Evolutionary conservation across 2,113 vertebrate genomes (phyloP).

Genomic region (Cettia cetti): DNA sequence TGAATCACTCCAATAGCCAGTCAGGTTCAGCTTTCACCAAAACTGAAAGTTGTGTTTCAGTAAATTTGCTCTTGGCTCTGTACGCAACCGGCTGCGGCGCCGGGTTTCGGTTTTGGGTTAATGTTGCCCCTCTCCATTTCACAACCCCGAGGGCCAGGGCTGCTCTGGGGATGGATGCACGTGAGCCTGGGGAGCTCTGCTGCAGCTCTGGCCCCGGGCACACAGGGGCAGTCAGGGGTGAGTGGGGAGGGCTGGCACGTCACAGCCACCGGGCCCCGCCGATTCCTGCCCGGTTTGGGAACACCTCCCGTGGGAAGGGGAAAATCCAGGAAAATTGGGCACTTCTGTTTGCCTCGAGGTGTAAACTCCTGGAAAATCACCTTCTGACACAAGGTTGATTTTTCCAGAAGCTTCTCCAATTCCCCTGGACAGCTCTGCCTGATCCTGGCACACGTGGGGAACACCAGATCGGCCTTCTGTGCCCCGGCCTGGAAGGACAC

Average conservation of each 20-base stretch:
- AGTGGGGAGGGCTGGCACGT: fast-evolving
- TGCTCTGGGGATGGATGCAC: not conserved
- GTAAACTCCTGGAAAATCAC: not conserved
- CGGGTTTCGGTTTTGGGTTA: conserved; percentile 1
- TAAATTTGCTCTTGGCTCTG: not conserved
- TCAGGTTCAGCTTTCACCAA: conserved; percentile 45
- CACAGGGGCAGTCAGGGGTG: fast-evolving
- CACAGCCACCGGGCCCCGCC: fast-evolving
- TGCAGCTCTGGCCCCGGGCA: not conserved
- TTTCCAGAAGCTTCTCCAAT: not conserved
- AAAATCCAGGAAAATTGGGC: fast-evolving
- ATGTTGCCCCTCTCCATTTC: conserved; percentile 5
- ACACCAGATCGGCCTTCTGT: not conserved
- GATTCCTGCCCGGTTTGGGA: fast-evolving
- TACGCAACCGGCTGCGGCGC: not conserved
- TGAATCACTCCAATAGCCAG: conserved; percentile 37
- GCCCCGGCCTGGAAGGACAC: fast-evolving
- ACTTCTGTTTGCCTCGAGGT: not conserved
- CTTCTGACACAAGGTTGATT: not conserved
- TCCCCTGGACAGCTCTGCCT: not conserved
- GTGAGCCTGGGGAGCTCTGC: not conserved
- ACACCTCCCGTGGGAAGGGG: fast-evolving
- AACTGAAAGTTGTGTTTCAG: conserved; percentile 47
- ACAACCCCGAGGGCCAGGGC: not conserved
- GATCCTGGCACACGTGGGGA: not conserved